Conservation (phyloP, 2,888 invertebrate genomes). For the Bembecia ichneumoniformis region DNA sequence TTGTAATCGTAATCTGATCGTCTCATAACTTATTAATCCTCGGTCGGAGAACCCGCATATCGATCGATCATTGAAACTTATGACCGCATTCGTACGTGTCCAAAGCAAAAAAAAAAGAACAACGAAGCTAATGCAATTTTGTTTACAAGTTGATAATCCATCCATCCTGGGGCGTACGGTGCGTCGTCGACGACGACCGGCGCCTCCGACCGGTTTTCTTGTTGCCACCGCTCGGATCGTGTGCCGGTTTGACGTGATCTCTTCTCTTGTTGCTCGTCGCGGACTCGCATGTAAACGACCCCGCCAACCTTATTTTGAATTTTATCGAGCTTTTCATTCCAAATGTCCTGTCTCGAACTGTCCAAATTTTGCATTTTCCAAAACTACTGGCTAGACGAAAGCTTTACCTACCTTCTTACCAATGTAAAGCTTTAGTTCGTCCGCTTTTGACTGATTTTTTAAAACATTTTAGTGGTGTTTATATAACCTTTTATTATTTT, state of each 20-base stretch:
- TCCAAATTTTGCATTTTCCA: no score
- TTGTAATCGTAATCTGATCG: neutral
- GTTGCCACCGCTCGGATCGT: conserved; percentile 55
- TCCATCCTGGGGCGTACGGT: conserved; percentile 20
- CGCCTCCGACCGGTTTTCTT: conserved; percentile 67
- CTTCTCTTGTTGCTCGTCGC: conserved; percentile 58
- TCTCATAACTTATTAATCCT: neutral
- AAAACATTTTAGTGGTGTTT: no score
- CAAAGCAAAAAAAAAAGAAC: conserved; percentile 33
- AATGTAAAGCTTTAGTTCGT: no score
- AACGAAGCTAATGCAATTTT: conserved; percentile 53
- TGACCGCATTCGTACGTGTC: conserved; percentile 16
- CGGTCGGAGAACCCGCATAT: conserved; percentile 5
- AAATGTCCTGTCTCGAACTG: neutral
- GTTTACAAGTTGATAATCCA: conserved; percentile 66
- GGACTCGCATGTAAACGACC: conserved; percentile 61
- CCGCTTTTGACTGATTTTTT: no score
- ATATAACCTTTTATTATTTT: no score
- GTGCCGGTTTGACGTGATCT: conserved; percentile 67
- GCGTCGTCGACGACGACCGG: conserved; percentile 46
- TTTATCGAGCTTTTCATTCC: neutral
- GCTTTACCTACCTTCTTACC: no score
- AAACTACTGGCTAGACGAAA: no score
- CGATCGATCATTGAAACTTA: conserved; percentile 14
- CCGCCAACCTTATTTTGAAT: conserved; percentile 32